Evolutionary conservation across 2,113 vertebrate genomes (phyloP).

Genomic region (Toxotes chatareus): DNA sequence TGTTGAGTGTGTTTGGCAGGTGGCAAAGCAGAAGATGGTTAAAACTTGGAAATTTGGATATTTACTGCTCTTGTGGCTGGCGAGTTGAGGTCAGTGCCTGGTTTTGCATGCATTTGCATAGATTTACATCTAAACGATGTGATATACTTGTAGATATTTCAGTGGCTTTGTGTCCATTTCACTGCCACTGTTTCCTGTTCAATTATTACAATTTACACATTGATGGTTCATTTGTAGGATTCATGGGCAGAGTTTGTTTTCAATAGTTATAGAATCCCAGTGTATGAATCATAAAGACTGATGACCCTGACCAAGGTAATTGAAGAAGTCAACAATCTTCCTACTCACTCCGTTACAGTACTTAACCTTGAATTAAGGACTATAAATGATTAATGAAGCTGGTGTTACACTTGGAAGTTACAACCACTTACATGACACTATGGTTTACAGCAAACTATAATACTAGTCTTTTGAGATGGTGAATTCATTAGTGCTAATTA

Average conservation of each 20-base stretch:
- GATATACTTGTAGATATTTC: slow-evolving; percentile 63
- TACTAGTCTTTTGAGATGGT: not conserved
- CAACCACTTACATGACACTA: slow-evolving; percentile 2
- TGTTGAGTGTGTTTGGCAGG: slow-evolving; percentile 78
- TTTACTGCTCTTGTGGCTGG: slow-evolving; percentile 81
- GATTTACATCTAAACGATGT: slow-evolving; percentile 77
- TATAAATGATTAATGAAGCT: slow-evolving; percentile 27
- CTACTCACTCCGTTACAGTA: not conserved
- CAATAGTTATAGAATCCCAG: not conserved
- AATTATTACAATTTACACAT: slow-evolving; percentile 36
- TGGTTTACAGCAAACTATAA: not conserved
- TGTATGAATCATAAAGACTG: not conserved
- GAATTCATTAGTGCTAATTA: not conserved
- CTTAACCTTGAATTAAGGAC: slow-evolving; percentile 43
- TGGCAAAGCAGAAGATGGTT: slow-evolving; percentile 74
- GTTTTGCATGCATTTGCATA: slow-evolving; percentile 82
- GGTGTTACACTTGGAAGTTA: not conserved
- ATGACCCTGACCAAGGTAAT: slow-evolving; percentile 13
- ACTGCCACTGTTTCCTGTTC: slow-evolving; percentile 31
- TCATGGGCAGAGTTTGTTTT: slow-evolving; percentile 18
- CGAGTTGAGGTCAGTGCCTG: slow-evolving; percentile 81
- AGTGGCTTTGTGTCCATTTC: slow-evolving; percentile 46
- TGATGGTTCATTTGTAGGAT: slow-evolving; percentile 36
- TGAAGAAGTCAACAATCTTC: slow-evolving; percentile 1
- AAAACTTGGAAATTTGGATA: slow-evolving; percentile 75